Evolutionary conservation across 2,888 invertebrate genomes (phyloP).

Genomic region (Vanessa cardui): DNA sequence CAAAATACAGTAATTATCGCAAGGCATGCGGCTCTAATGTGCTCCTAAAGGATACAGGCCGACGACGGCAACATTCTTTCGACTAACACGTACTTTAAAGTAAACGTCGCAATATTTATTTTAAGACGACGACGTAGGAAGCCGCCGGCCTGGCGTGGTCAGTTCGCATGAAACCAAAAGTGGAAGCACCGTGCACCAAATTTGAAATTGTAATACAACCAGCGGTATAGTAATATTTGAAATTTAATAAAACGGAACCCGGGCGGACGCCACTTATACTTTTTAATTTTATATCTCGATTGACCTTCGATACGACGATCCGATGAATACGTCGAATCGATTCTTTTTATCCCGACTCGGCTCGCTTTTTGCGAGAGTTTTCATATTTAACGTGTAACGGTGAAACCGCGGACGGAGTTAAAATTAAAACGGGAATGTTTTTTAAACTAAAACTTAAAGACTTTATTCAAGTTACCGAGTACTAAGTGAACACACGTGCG

Average conservation of each 20-base stretch:
- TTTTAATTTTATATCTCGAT: slow-evolving; percentile 79
- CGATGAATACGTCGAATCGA: slow-evolving; percentile 70
- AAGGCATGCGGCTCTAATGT: background rate
- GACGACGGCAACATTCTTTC: background rate
- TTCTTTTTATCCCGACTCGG: slow-evolving; percentile 46
- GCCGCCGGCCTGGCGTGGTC: slow-evolving; percentile 16
- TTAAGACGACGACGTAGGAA: slow-evolving; percentile 16
- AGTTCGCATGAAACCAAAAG: slow-evolving; percentile 55
- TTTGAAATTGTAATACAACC: slow-evolving; percentile 78
- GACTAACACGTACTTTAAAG: slow-evolving; percentile 1
- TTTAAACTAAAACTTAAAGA: slow-evolving; percentile 19
- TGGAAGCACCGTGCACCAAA: slow-evolving; percentile 56
- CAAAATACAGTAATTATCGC: slow-evolving; percentile 1
- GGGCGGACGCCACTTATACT: slow-evolving; percentile 75
- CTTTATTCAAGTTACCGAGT: slow-evolving; percentile 70
- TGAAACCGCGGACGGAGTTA: slow-evolving; percentile 31
- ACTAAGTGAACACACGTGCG: slow-evolving; percentile 77
- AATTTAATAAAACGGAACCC: slow-evolving; percentile 74
- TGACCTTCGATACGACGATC: slow-evolving; percentile 76
- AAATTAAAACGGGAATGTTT: slow-evolving; percentile 35
- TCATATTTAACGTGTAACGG: slow-evolving; percentile 40
- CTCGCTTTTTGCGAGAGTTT: slow-evolving; percentile 35
- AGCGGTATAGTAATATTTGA: slow-evolving; percentile 71
- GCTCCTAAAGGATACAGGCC: background rate
- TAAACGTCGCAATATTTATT: slow-evolving; percentile 14